phyloP scores from a whole-genome alignment of 2,888 invertebrate species.

The Eulithis prunata region DNA sequence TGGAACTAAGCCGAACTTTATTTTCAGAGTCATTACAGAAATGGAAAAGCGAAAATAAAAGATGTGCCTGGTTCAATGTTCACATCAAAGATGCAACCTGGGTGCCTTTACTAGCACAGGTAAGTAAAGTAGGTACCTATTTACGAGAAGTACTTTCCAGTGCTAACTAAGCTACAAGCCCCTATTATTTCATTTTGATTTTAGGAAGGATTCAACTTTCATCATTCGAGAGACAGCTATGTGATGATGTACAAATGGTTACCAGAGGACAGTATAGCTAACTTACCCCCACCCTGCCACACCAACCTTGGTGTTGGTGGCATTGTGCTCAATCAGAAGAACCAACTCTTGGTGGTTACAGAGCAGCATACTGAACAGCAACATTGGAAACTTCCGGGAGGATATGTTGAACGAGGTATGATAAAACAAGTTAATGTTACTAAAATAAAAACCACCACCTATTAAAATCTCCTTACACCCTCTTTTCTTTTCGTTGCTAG shows the following conservation, averaged over 20 bases:
- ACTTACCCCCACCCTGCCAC: constrained; percentile 92
- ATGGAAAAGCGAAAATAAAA: constrained; percentile 86
- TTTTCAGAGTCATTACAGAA: constrained; percentile 86
- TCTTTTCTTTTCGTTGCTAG: too few species aligned
- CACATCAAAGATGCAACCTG: constrained; percentile 87
- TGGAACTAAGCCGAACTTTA: too few species aligned
- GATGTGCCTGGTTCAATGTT: constrained; percentile 93
- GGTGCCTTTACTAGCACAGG: constrained; percentile 90
- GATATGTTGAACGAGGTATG: constrained; percentile 93
- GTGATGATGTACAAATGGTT: constrained; percentile 94
- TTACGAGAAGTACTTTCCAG: background rate
- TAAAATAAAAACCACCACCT: too few species aligned
- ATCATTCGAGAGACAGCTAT: constrained; percentile 91
- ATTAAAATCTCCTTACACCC: too few species aligned
- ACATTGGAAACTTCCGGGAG: constrained; percentile 96
- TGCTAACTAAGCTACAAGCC: too few species aligned
- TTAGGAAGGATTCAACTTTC: constrained; percentile 92
- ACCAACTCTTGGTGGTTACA: constrained; percentile 91
- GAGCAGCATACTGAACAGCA: constrained; percentile 86
- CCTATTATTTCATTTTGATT: too few species aligned
- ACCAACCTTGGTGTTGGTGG: constrained; percentile 93
- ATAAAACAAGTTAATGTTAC: background rate
- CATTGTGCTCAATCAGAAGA: constrained; percentile 90
- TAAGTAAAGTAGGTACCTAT: constrained; percentile 50
- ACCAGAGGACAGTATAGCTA: constrained; percentile 82